Conservation (phyloP, 2,888 invertebrate species). For the Microplitis deprimator region DNA sequence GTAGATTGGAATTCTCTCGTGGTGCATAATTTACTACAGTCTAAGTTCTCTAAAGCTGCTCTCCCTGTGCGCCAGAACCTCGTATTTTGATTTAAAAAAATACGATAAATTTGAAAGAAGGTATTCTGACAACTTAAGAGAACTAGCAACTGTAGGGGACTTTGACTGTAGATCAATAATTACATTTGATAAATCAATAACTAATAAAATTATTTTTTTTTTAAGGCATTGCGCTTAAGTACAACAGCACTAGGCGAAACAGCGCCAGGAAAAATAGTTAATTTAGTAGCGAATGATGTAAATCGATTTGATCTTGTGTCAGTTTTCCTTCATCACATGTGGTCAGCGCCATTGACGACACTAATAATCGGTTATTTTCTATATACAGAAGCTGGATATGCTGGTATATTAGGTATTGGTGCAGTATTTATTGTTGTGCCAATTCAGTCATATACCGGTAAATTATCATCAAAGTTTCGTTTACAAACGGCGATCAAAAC, state of each 20-base stretch:
- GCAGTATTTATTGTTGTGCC: slow-evolving; percentile 89
- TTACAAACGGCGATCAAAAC: slow-evolving; percentile 76
- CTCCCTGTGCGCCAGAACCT: too few species aligned
- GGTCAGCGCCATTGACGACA: slow-evolving; percentile 85
- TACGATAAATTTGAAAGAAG: too few species aligned
- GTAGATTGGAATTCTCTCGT: too few species aligned
- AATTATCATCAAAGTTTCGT: slow-evolving; percentile 70
- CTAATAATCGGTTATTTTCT: slow-evolving; percentile 84
- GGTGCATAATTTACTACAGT: too few species aligned
- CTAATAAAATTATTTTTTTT: slow-evolving; percentile 20
- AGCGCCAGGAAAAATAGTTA: slow-evolving; percentile 74
- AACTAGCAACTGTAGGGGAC: too few species aligned
- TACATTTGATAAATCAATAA: neutral
- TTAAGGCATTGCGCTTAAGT: slow-evolving; percentile 77
- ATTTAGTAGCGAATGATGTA: slow-evolving; percentile 87
- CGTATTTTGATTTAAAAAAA: too few species aligned
- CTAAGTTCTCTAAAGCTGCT: too few species aligned
- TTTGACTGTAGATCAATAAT: too few species aligned
- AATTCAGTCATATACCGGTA: slow-evolving; percentile 78
- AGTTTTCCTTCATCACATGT: slow-evolving; percentile 91
- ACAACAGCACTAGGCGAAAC: slow-evolving; percentile 84
- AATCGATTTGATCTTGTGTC: slow-evolving; percentile 93
- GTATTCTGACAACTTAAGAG: too few species aligned
- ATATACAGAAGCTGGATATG: slow-evolving; percentile 82
- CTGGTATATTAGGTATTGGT: slow-evolving; percentile 86